phyloP scores from a whole-genome alignment of 1,140 invertebrate species.

The Tetramorium parvispinum region DNA sequence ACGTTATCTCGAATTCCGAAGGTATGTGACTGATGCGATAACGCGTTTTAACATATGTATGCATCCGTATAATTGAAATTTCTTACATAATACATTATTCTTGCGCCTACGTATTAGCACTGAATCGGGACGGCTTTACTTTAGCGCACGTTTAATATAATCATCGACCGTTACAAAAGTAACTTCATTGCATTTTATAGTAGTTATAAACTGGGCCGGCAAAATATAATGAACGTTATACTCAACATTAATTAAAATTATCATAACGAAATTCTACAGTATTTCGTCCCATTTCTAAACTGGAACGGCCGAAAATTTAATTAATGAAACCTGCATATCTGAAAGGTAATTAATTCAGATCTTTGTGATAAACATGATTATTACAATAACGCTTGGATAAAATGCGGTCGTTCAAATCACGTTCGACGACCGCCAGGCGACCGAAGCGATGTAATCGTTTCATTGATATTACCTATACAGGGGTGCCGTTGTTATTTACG shows the following conservation, averaged over 20 bases:
- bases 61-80: not conserved
- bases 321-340: not conserved
- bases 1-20: constrained; percentile 9
- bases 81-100: not conserved
- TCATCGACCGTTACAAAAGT: not conserved
- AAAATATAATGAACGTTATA: constrained; percentile 28
- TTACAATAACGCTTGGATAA: not conserved
- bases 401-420: constrained; percentile 6
- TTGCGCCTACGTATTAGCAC: not conserved
- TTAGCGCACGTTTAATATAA: not conserved
- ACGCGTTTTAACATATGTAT: not conserved
- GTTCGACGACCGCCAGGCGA: not conserved
- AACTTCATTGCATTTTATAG: not conserved
- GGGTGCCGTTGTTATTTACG: constrained; percentile 25
- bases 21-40: not conserved
- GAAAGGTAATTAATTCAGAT: not conserved
- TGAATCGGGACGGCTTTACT: not conserved
- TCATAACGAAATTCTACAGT: not conserved
- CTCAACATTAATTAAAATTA: constrained; percentile 37
- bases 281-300: constrained; percentile 23
- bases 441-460: constrained; percentile 10
- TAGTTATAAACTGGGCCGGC: not conserved
- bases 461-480: constrained; percentile 4
- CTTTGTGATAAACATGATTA: not conserved
- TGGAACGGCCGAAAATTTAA: constrained; percentile 35